A percentile compares a stretch with the other conserved stretches of the same genome.
These are phyloP conservation scores for Cheilosia variabilis DNA, from an alignment of 2,888 invertebrate genomes.

Conservation along the genomic window DNA sequence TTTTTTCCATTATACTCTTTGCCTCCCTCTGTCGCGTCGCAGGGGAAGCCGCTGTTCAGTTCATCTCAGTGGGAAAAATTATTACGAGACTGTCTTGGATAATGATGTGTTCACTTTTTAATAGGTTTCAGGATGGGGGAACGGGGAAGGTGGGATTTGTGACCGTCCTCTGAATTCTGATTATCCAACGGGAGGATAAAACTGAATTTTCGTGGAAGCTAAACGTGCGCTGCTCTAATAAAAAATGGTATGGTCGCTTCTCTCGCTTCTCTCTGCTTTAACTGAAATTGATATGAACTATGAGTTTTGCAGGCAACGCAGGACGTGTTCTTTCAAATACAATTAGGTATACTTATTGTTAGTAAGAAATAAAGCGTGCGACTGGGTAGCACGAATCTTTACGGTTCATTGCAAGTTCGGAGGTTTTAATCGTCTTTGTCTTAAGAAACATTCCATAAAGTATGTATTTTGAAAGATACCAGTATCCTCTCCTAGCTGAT, in stretches of 20 bases:
- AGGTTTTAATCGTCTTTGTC: too few species aligned
- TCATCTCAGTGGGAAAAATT: conserved; percentile 21
- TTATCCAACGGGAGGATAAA: conserved; percentile 23
- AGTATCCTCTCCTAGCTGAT: too few species aligned
- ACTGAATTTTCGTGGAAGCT: not conserved
- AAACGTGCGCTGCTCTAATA: not conserved
- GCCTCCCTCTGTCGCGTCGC: not conserved
- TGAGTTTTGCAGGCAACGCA: not conserved
- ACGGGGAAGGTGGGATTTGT: not conserved
- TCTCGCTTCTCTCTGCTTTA: not conserved
- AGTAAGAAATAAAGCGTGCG: too few species aligned
- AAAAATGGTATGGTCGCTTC: not conserved
- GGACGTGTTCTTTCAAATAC: too few species aligned
- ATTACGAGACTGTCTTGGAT: conserved; percentile 49
- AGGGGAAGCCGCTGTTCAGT: conserved; percentile 33
- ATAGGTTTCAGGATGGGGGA: not conserved
- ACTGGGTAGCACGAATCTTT: too few species aligned
- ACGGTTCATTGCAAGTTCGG: too few species aligned
- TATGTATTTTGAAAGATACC: too few species aligned
- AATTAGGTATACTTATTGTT: too few species aligned
- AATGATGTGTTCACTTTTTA: conserved; percentile 36
- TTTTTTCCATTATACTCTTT: conserved; percentile 31
- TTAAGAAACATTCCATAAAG: too few species aligned
- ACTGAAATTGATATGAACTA: not conserved
- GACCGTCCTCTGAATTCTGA: conserved; percentile 18